Percentiles rank a stretch among this genome's conserved stretches.
phyloP scores from a whole-genome alignment of 2,797 vertebrate species.

The Florisuga fusca region DNA sequence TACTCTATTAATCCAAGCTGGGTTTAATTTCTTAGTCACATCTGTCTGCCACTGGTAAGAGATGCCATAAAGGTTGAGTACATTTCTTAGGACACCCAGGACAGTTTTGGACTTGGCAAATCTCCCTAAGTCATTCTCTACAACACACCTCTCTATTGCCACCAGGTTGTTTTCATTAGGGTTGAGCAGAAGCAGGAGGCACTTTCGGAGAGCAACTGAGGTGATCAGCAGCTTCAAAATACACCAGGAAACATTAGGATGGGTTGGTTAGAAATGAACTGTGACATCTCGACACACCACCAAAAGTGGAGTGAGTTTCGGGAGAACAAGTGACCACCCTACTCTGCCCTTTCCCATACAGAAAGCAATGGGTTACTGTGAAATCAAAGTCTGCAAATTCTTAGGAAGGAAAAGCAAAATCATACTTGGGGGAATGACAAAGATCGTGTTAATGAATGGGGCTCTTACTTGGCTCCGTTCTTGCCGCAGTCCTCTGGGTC shows the following conservation, averaged over 20 bases:
- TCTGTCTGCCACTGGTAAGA: neutral
- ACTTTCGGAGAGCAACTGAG: neutral
- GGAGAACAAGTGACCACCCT: neutral
- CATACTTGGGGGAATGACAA: neutral
- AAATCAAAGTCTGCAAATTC: neutral
- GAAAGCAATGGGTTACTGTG: neutral
- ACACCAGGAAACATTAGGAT: neutral
- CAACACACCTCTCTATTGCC: neutral
- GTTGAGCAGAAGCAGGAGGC: neutral
- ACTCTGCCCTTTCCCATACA: neutral
- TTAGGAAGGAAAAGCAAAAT: neutral
- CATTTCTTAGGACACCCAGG: neutral
- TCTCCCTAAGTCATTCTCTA: neutral
- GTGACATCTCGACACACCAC: neutral
- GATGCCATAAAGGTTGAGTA: neutral
- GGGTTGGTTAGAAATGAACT: neutral
- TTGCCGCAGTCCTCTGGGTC: neutral
- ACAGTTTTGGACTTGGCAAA: neutral
- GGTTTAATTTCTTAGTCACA: neutral
- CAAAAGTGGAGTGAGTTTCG: neutral
- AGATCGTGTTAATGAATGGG: neutral
- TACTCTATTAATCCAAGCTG: neutral
- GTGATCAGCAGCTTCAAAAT: neutral
- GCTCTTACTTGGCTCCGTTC: neutral
- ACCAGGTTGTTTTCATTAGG: neutral